Percentiles rank a stretch among this genome's conserved stretches.
These are phyloP conservation scores for Hydroisotoma schaefferi DNA, from an alignment of 2,888 invertebrate species.

Conservation along the genomic window DNA sequence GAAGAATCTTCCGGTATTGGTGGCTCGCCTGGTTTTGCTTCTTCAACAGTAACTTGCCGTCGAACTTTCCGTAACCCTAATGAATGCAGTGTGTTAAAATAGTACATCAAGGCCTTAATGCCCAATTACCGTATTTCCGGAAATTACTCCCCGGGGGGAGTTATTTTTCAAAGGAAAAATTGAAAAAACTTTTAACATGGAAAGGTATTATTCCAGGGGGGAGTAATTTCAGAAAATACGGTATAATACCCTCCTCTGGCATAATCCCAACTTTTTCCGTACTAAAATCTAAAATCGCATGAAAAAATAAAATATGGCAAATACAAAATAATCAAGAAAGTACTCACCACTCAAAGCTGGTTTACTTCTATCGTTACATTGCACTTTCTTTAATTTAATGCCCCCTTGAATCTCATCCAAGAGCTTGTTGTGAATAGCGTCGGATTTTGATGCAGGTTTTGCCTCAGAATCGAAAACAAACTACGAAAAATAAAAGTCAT, in stretches of 20 bases:
- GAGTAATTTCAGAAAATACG: no score
- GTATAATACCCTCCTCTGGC: no score
- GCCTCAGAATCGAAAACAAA: conserved; percentile 45
- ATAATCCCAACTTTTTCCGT: no score
- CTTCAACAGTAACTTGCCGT: conserved; percentile 84
- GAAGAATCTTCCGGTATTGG: conserved; percentile 55
- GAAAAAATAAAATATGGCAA: background rate
- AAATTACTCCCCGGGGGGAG: no score
- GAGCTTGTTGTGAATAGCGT: conserved; percentile 46
- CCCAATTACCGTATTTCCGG: no score
- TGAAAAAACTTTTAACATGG: no score
- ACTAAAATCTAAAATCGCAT: no score
- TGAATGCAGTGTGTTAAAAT: no score
- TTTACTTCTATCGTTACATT: conserved; percentile 80
- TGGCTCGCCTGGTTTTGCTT: conserved; percentile 58
- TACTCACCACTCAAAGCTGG: conserved; percentile 69
- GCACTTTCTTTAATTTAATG: conserved; percentile 68
- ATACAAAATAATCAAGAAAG: background rate
- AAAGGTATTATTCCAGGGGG: no score
- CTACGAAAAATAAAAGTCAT: conserved; percentile 16
- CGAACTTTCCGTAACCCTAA: conserved; percentile 73
- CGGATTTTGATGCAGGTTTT: conserved; percentile 47
- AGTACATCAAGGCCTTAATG: no score
- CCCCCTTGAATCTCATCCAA: conserved; percentile 65
- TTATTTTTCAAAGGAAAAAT: no score